Evolutionary conservation across 2,113 vertebrate species (phyloP), one percentile per base, ranked within the genome.

Genomic region (Naja naja): DNA sequence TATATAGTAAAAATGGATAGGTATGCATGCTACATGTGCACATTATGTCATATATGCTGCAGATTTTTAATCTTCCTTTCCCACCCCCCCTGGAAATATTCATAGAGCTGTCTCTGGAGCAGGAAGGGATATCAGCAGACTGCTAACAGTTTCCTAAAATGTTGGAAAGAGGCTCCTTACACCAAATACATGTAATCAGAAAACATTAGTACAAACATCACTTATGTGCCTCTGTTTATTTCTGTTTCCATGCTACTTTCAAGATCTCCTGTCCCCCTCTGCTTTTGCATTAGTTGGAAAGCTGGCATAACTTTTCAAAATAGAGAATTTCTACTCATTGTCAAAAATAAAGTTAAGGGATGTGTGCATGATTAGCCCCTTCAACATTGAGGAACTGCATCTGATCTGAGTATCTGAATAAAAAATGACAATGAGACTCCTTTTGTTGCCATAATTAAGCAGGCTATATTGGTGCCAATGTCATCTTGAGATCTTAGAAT

Each of bases 371-470:
- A n/a, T 88, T 74, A 74, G 64, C 10, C 45, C 16, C 56, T 90
- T 56, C 55, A 58, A 25, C 39, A n/a, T 39, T 69, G 52, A 43
- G 56, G 27, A 47, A 11, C 47, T 47, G 4, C 30, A 85, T 18
- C 23, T 5, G n/a, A 3, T 55, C 27, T 55, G 49, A 52, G 45
- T 25, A n/a, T 64, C 55, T 64, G 85, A 92, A 88, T 10, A 1
- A 20, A 20, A 85, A 27, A 85, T 92, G 43, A n/a, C 14, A 89
- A 74, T 2, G 22, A 11, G 30, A n/a, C 23, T 6, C 18, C 64
- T 30, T 39, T 58, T 93, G 94, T 89, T 93, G 56, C 22, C 74
- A 87, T 49, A 56, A 34, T 93, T 93, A 16, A 18, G 20, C 16
- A 39, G 53, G 30, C 5, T 74, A 12, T 53, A 14, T 25, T 54